Evolutionary conservation across 2,113 vertebrate genomes (phyloP).

Genomic region (Halichoeres trimaculatus): DNA sequence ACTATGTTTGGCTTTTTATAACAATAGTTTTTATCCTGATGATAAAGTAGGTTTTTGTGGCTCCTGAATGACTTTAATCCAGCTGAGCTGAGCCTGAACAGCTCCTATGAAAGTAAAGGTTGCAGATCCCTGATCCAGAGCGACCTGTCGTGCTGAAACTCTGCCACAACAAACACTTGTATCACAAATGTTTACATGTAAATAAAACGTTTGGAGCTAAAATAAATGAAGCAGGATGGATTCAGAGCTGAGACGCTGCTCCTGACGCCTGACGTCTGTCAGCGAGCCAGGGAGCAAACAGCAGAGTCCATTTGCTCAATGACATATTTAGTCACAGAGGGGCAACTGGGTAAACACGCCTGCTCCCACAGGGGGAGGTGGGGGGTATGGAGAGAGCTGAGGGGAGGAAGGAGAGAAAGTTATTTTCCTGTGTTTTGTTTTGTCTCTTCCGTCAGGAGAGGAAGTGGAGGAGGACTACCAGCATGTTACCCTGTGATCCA

Average conservation of each 20-base stretch:
- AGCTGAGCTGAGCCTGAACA: too few species aligned
- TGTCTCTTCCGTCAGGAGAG: constrained; percentile 36
- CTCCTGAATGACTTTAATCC: too few species aligned
- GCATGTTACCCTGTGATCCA: constrained; percentile 25
- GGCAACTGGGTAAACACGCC: constrained; percentile 64
- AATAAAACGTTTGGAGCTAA: constrained; percentile 19
- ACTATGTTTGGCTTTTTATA: too few species aligned
- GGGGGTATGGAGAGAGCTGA: not conserved
- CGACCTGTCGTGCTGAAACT: not conserved
- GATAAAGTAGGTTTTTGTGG: too few species aligned
- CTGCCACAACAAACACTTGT: not conserved
- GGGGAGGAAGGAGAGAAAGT: constrained; percentile 40
- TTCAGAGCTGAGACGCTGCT: constrained; percentile 7
- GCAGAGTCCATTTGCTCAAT: constrained; percentile 59
- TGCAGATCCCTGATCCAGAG: too few species aligned
- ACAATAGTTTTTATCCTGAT: too few species aligned
- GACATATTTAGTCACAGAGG: constrained; percentile 62
- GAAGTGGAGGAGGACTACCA: constrained; percentile 37
- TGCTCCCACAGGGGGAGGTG: constrained; percentile 50
- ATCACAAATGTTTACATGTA: constrained; percentile 18
- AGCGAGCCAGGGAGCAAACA: constrained; percentile 27
- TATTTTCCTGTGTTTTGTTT: constrained; percentile 54
- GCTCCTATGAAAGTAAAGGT: too few species aligned
- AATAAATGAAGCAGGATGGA: not conserved
- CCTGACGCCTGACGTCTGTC: constrained; percentile 18